Evolutionary conservation across 2,797 vertebrate species (phyloP).

Genomic region (Microchirus variegatus): DNA sequence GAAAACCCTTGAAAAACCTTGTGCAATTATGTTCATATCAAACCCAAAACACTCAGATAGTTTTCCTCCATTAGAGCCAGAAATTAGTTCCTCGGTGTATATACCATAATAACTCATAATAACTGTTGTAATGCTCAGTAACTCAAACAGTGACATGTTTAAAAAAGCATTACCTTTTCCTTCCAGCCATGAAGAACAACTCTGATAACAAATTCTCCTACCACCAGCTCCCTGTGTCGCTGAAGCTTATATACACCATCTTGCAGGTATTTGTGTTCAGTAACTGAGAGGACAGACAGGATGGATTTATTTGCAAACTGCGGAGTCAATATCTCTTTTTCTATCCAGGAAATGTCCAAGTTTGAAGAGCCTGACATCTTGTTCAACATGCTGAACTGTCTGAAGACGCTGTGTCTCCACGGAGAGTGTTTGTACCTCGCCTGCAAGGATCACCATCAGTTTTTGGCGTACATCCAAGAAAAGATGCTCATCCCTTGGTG

Average conservation of each 20-base stretch:
- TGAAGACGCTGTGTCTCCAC: constrained; percentile 96
- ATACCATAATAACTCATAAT: too few species aligned
- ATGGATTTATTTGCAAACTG: too few species aligned
- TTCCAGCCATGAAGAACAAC: constrained; percentile 90
- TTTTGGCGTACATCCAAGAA: constrained; percentile 94
- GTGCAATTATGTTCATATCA: too few species aligned
- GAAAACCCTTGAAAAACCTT: too few species aligned
- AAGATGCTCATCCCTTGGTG: constrained; percentile 97
- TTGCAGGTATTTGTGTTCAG: constrained; percentile 87
- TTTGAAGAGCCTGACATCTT: constrained; percentile 99
- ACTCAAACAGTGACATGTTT: background rate
- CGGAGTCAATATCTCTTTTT: constrained; percentile 21
- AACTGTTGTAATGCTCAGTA: background rate
- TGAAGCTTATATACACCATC: constrained; percentile 97
- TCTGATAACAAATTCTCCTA: constrained; percentile 94
- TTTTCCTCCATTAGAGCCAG: too few species aligned
- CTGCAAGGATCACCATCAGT: constrained; percentile 93
- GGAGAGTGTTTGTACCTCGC: constrained; percentile 95
- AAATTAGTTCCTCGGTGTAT: too few species aligned
- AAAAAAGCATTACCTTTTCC: constrained; percentile 9
- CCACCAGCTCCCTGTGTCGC: constrained; percentile 93
- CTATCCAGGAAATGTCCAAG: constrained; percentile 92
- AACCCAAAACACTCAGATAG: too few species aligned
- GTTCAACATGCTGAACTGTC: constrained; percentile 98
- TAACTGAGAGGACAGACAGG: constrained; percentile 7